Evolutionary conservation across 2,797 vertebrate genomes (phyloP), one percentile per base, ranked within the genome.

Genomic region (Thripadectes ignobilis): DNA sequence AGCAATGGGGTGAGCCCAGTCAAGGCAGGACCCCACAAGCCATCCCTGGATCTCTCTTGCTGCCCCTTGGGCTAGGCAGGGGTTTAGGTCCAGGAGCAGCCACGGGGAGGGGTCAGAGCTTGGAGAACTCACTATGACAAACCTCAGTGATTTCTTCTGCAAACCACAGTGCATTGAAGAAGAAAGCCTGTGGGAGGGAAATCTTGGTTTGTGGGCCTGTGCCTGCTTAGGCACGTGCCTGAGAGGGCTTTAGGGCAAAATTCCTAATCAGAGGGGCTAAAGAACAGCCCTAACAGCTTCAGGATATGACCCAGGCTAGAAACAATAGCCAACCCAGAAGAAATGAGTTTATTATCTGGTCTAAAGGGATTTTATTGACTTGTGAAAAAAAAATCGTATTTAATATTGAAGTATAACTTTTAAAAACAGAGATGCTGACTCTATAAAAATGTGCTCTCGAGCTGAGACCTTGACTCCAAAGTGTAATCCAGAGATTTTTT

Each of bases 371-470:
- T 95, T 93, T 89, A 95, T 91, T 91, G 93, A 91, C 92, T 94
- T 41, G 78, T 82, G 74, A 45, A 77, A 39, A 39, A 39, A 59
- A 38, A 59, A 86, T 55, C 8, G 32, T 95, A 94, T 93, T 96
- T 95, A 96, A 95, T 95, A 95, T 91, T 93, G 86, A 94, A 93
- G 91, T 71, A 74, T 74, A 96, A 95, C 84, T 94, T 97, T 95
- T 93, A 94, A 96, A 96, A 93, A 73, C 84, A 92, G 96, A 93
- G 95, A 94, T 93, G 96, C 94, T 97, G 95, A 95, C 93, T 96
- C 75, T 45, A 96, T 94, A 92, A 93, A 96, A 97, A 94, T 87
- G 92, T 93, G 95, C 68, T 96, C 93, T 93, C 2, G 67, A 94
- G 92, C 88, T 63, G 75, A 91, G 95, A 87, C 91, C 94, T 96